Base-by-base conservation (phyloP, 2,797 vertebrate species). In the Leucoraja ocellata region DNA sequence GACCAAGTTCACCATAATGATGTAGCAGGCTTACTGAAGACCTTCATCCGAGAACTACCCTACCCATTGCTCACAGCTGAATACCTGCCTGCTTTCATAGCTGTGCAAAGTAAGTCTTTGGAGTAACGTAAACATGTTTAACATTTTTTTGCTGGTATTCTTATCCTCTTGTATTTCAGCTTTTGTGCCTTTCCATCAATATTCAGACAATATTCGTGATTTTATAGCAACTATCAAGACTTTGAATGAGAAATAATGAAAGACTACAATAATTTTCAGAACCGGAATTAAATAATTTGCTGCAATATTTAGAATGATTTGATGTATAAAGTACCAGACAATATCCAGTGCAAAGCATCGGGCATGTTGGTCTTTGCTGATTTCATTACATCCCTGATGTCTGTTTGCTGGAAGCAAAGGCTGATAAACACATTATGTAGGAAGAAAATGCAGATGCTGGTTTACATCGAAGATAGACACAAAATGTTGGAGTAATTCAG, bases 1-100 rank as follows among this genome's bases (percentile, higher is more conserved):
- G 97, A 98, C 84, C 95, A 97, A 94, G 97, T 99, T 92, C 97
- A 97, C 94, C 98, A 97, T 93, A 97, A 98, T 54, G 99, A 99
- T 10, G 98, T 98, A 21, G 97, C 98, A 0, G 97, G 98, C 61
- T 96, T 99, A 95, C 94, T 99, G 94, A 99, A 99, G 95, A 98
- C 98, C 93, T 99, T 99, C 95, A 98, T 99, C 95, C 96, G 99
- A 94, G 99, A 99, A 93, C 96, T 99, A 68, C 98, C 98, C 0
- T 96, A 96, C 76, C 98, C 98, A 4, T 96, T 99, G 76, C 97
- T 99, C 94, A 98, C 98, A 0, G 96, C 97, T 94, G 97, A 98
- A 83, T 98, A 99, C 94, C 96, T 98, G 74, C 97, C 97, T n/a
- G 97, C 97, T 94, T 99, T 98, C 96, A 95, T 94, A 0, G 95